A percentile compares a stretch with the other conserved stretches of the same genome.
These are phyloP conservation scores for Teleiodes luculella DNA, from an alignment of 2,888 invertebrate species.

Conservation along the genomic window DNA sequence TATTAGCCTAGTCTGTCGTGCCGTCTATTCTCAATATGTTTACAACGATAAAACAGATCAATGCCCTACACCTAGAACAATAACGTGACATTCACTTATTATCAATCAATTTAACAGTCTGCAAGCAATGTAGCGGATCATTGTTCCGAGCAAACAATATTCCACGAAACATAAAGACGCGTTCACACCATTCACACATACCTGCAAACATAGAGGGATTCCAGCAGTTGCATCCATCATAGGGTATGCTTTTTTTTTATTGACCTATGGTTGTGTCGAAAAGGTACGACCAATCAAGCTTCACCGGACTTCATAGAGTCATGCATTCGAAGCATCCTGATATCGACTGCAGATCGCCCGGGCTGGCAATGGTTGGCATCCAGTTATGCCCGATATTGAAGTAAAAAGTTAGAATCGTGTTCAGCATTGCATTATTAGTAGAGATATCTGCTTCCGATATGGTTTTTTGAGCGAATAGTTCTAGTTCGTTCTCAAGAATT, in stretches of 20 bases:
- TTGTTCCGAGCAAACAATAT: neutral
- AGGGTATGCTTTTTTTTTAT: no score
- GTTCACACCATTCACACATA: conserved; percentile 3
- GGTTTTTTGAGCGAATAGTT: no score
- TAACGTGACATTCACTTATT: conserved; percentile 1
- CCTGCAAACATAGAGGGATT: neutral
- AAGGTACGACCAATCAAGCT: no score
- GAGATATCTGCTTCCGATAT: no score
- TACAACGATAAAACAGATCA: neutral
- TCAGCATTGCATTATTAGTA: neutral
- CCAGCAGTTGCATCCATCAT: neutral
- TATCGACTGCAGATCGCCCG: neutral
- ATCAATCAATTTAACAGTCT: neutral
- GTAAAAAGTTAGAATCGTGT: neutral
- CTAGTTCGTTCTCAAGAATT: no score
- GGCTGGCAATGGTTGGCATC: no score
- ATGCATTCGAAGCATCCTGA: neutral
- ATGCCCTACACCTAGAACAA: conserved; percentile 2
- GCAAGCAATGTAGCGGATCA: neutral
- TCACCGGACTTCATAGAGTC: neutral
- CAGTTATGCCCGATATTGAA: neutral
- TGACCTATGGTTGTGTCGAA: no score
- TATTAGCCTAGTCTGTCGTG: no score
- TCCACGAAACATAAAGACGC: neutral
- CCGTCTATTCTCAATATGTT: neutral